A percentile compares a stretch with the other conserved stretches of the same genome.
These are phyloP conservation scores for Geothlypis trichas DNA, from an alignment of 2,113 vertebrate species.

Conservation along the genomic window DNA sequence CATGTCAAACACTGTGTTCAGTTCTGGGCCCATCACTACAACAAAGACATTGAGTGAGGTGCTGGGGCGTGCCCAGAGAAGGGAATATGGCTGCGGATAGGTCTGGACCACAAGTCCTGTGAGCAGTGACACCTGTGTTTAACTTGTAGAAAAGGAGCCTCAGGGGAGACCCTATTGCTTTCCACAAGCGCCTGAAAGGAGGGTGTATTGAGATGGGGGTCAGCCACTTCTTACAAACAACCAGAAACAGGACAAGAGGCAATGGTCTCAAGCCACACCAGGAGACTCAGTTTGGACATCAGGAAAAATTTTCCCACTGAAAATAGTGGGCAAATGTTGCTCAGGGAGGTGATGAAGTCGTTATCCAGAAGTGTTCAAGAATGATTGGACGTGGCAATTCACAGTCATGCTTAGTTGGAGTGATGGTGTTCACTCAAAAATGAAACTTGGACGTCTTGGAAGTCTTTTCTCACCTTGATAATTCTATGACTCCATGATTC, in stretches of 20 bases:
- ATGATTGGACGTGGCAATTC: rapidly evolving
- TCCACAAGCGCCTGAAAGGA: not conserved
- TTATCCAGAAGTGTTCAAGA: not conserved
- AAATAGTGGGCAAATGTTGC: not conserved
- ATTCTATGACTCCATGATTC: not conserved
- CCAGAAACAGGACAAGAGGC: not conserved
- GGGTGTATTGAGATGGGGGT: not conserved
- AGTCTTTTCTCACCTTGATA: not conserved
- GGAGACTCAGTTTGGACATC: not conserved
- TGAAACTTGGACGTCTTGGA: not conserved
- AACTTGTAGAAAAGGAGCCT: not conserved
- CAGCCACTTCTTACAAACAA: rapidly evolving
- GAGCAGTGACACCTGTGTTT: not conserved
- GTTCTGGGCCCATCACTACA: not conserved
- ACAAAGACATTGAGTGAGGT: not conserved
- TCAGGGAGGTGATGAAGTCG: not conserved
- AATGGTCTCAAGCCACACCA: not conserved
- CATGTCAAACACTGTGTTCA: not conserved
- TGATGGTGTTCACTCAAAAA: not conserved
- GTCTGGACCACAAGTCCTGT: not conserved
- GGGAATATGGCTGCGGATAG: not conserved
- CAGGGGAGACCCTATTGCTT: not conserved
- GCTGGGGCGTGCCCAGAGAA: not conserved
- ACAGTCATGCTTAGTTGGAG: not conserved
- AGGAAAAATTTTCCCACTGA: not conserved